phyloP scores from a whole-genome alignment of 2,888 invertebrate genomes.

The Shargacucullia verbasci region DNA sequence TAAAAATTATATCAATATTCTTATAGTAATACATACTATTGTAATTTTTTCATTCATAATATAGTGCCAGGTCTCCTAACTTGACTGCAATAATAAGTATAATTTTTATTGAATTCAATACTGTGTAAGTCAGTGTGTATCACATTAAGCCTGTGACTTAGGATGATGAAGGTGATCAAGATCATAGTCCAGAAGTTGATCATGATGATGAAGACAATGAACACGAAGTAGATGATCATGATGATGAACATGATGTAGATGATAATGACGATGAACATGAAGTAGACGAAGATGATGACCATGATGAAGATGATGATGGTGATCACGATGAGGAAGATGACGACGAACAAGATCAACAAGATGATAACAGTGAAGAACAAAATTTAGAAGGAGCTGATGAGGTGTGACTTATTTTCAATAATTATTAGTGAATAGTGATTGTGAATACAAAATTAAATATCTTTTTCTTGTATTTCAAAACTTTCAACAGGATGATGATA shows the following conservation, averaged over 20 bases:
- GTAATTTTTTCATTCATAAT: no score
- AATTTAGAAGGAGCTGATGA: slow-evolving; percentile 61
- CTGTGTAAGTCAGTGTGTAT: neutral
- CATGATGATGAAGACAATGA: slow-evolving; percentile 55
- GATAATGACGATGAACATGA: slow-evolving; percentile 65
- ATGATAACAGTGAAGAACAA: slow-evolving; percentile 64
- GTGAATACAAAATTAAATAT: slow-evolving; percentile 10
- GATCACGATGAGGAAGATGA: slow-evolving; percentile 66
- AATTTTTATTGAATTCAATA: no score
- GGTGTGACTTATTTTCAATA: slow-evolving; percentile 52
- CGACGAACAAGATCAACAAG: slow-evolving; percentile 37
- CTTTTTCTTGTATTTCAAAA: slow-evolving; percentile 38
- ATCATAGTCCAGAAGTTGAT: slow-evolving; percentile 57
- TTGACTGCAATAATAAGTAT: no score
- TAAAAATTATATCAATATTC: no score
- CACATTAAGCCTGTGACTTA: slow-evolving; percentile 55
- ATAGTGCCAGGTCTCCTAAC: no score
- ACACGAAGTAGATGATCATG: slow-evolving; percentile 50
- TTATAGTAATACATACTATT: no score
- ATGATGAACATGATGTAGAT: slow-evolving; percentile 60
- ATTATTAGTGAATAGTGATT: slow-evolving; percentile 7
- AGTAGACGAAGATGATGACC: slow-evolving; percentile 63
- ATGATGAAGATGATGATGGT: slow-evolving; percentile 63
- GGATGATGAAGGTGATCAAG: slow-evolving; percentile 64
- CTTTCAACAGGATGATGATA: slow-evolving; percentile 58